Percentiles rank a stretch among this genome's conserved stretches.
Evolutionary conservation across 2,888 invertebrate species (phyloP).

Genomic region (Cyrtodaria siliqua): DNA sequence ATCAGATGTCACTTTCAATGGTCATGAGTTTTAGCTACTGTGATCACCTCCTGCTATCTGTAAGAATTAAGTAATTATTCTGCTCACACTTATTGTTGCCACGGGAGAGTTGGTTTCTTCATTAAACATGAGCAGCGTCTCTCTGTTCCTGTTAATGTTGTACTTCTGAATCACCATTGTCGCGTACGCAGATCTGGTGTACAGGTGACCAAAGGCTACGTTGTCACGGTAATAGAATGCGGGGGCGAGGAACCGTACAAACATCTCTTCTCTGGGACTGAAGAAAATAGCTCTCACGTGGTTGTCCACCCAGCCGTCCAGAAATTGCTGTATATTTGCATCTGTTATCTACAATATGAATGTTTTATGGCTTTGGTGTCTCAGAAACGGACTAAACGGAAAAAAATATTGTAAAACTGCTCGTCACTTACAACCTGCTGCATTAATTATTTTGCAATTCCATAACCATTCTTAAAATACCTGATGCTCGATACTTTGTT

Average conservation of each 20-base stretch:
- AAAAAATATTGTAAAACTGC: too few species aligned
- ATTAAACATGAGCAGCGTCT: constrained; percentile 95
- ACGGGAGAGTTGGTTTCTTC: constrained; percentile 90
- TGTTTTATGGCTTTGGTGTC: too few species aligned
- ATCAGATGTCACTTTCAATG: too few species aligned
- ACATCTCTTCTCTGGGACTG: constrained; percentile 89
- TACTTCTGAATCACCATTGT: constrained; percentile 88
- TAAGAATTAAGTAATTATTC: too few species aligned
- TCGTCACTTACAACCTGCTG: too few species aligned
- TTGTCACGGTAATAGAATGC: constrained; percentile 95
- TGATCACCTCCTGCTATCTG: too few species aligned
- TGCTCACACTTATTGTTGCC: constrained; percentile 78
- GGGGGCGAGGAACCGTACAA: constrained; percentile 94
- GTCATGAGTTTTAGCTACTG: too few species aligned
- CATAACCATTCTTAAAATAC: too few species aligned
- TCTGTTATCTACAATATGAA: constrained; percentile 88
- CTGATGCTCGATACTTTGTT: too few species aligned
- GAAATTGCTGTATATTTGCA: constrained; percentile 91
- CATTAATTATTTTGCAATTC: too few species aligned
- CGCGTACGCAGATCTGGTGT: constrained; percentile 72
- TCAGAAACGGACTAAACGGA: too few species aligned
- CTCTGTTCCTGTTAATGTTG: constrained; percentile 88
- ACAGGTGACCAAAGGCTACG: constrained; percentile 92
- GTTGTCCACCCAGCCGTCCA: constrained; percentile 96
- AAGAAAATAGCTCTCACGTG: constrained; percentile 95